These are phyloP conservation scores for Anthoptus insignis DNA, from an alignment of 2,888 invertebrate genomes.

Conservation along the genomic window DNA sequence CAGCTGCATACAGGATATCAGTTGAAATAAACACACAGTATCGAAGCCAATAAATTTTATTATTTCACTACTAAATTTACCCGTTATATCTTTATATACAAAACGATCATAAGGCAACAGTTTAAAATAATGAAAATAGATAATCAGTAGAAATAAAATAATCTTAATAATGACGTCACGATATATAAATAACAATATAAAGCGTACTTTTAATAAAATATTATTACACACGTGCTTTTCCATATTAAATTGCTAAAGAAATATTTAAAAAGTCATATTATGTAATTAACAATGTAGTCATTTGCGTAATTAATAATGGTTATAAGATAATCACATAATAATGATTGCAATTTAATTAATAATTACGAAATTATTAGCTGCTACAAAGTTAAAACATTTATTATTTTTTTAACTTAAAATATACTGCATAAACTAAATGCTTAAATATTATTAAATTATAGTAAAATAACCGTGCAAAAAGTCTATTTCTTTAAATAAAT, in stretches of 20 bases:
- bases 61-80: slow-evolving; percentile 80
- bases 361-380: too few relatives aligned
- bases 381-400: too few relatives aligned
- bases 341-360: too few relatives aligned
- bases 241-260: too few relatives aligned
- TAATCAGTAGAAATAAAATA: background rate
- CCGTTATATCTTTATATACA: slow-evolving; percentile 83
- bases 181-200: background rate
- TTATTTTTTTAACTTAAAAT: too few relatives aligned
- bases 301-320: background rate
- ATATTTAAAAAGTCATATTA: background rate
- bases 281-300: background rate
- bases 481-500: too few relatives aligned
- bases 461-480: too few relatives aligned
- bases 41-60: slow-evolving; percentile 85
- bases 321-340: too few relatives aligned
- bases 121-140: slow-evolving; percentile 75
- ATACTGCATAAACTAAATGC: too few relatives aligned
- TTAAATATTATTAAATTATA: too few relatives aligned
- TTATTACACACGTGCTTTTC: slow-evolving; percentile 1
- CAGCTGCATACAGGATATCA: too few relatives aligned
- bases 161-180: slow-evolving; percentile 36
- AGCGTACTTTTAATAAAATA: background rate
- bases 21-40: slow-evolving; percentile 52
- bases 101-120: slow-evolving; percentile 86